Conservation (phyloP, 1,140 invertebrate genomes). For the Atta texana region DNA sequence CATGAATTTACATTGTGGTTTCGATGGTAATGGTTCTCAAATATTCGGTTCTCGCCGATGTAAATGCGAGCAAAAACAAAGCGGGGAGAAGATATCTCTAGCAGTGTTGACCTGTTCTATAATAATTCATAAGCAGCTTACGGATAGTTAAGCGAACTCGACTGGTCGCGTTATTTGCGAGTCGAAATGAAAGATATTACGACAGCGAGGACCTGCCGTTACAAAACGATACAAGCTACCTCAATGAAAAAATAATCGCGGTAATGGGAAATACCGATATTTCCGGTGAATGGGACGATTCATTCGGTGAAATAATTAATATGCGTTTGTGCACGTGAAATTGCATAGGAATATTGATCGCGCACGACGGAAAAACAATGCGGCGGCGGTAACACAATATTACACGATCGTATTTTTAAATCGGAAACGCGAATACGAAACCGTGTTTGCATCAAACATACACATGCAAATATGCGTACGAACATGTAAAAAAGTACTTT, state of each 20-base stretch:
- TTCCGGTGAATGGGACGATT: constrained; percentile 59
- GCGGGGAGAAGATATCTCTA: constrained; percentile 33
- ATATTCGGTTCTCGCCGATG: constrained; percentile 31
- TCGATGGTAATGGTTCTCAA: constrained; percentile 55
- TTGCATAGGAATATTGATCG: constrained; percentile 54
- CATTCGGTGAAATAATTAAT: constrained; percentile 61
- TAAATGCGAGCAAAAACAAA: constrained; percentile 18
- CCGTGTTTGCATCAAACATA: constrained; percentile 12
- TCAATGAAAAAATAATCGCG: constrained; percentile 61
- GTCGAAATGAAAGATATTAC: constrained; percentile 68
- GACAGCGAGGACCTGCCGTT: constrained; percentile 58
- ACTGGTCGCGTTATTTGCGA: constrained; percentile 52
- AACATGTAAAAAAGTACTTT: constrained; percentile 41
- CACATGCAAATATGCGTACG: not conserved
- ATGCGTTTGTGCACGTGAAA: constrained; percentile 48
- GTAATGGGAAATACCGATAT: constrained; percentile 54
- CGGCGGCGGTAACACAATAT: constrained; percentile 53
- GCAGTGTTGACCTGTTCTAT: constrained; percentile 55
- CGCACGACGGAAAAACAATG: constrained; percentile 51
- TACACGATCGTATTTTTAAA: constrained; percentile 59
- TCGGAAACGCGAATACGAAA: constrained; percentile 45
- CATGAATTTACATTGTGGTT: constrained; percentile 53
- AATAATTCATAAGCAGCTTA: constrained; percentile 74
- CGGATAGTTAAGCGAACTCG: constrained; percentile 70
- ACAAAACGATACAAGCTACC: constrained; percentile 1